Base-by-base conservation (phyloP, 2,797 vertebrate species). In the Etheostoma perlongum region DNA sequence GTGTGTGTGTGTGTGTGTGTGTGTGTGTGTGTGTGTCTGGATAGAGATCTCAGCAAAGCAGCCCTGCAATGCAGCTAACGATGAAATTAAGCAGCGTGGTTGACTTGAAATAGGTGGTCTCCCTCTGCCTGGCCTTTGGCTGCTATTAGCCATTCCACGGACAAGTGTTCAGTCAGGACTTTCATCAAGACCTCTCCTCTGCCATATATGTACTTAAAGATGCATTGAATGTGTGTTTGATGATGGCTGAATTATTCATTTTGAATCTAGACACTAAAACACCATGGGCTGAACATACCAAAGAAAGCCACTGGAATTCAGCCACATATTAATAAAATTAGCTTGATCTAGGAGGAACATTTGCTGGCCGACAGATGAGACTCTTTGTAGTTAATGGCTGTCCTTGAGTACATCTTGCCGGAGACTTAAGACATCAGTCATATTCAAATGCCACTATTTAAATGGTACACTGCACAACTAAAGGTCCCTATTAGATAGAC, bases 191-290 rank as follows among this genome's bases (percentile, higher is more conserved):
- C 75, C 85, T 76, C 91, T 89, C 89, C 81, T 89, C 74, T 72
- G 88, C 76, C 51, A 25, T 90, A 76, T 75, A 74, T 86, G 88
- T 85, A 78, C 85, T 93, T 93, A 93, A 93, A 93, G 90, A 94
- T 91, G 88, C 86, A 87, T 59, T 88, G 90, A 90, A 91, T 91
- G 85, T 83, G 87, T 89, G 88, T 94, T 92, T 94, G 92, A 94
- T 94, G 91, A 88, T 91, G 9, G 57, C 78, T 95, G 82, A 95
- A 95, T 96, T 93, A 95, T 95, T 95, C 78, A 96, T 93, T 83
- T 81, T 58, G 82, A 84, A 92, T 88, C 86, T 71, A 91, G 89
- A 93, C 89, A 92, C 80, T 89, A 91, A 93, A 93, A 92, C 84
- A 91, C 90, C 92, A 93, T 79, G 68, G 91, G 91, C 92, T 91